Percentiles rank a stretch among this genome's conserved stretches.
phyloP scores from a whole-genome alignment of 2,113 vertebrate species.

The Gymnobelideus leadbeateri region DNA sequence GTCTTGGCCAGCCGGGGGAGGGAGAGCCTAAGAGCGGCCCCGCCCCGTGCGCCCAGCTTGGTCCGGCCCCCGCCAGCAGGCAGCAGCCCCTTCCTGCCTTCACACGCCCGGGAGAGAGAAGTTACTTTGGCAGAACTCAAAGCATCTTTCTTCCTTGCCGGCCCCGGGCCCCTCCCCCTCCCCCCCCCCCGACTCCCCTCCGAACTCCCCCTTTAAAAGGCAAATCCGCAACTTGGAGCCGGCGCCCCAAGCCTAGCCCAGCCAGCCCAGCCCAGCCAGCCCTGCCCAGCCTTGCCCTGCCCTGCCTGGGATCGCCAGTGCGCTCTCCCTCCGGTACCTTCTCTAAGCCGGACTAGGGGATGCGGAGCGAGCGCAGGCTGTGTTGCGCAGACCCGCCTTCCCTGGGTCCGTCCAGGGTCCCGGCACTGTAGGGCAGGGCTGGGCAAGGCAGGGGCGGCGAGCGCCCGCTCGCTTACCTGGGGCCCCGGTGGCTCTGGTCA shows the following conservation, averaged over 20 bases:
- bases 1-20: not conserved
- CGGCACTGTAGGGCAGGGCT: too few relatives aligned
- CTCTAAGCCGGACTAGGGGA: not conserved
- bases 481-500: conserved; percentile 70
- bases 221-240: not conserved
- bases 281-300: not conserved
- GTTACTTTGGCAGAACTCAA: not conserved
- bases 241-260: not conserved
- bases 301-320: not conserved
- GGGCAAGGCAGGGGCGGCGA: too few relatives aligned
- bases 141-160: not conserved
- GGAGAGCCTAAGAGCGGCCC: not conserved
- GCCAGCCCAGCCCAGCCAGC: too few relatives aligned
- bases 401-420: too few relatives aligned
- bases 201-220: not conserved
- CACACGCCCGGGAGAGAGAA: not conserved
- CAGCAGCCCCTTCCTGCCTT: not conserved
- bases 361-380: not conserved
- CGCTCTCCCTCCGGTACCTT: not conserved
- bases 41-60: not conserved
- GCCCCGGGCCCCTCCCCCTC: not conserved
- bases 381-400: too few relatives aligned
- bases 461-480: conserved; percentile 66
- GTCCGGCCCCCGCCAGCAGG: not conserved
- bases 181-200: not conserved